Base-by-base conservation (phyloP, 2,888 invertebrate genomes). In the Apodemia zela region DNA sequence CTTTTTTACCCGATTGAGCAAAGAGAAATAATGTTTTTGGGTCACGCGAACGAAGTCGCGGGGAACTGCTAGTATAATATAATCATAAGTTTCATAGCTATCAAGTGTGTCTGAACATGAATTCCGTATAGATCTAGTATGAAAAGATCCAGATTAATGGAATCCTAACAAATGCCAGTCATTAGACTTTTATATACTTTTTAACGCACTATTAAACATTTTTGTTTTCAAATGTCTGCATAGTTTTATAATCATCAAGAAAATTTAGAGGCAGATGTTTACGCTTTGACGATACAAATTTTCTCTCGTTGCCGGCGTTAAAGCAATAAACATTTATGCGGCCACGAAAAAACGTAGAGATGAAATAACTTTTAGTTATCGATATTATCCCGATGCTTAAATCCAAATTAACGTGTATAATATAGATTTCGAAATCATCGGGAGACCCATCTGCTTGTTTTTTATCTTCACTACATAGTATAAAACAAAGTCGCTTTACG, bases 271-370 rank as follows among this genome's bases (percentile, higher is more conserved):
- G 25, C 51, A 51, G 51, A 51, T 51, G 51, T 51, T 51, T 51
- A 60, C 25, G 21, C n/a, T 60, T 17, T 38, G 60, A 60, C 60
- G 60, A 60, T 38, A 60, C 38, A 38, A 60, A 45, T n/a, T 60
- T 25, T 38, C 59, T 25, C 21, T 60, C 60, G 60, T 42, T 60
- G 42, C 60, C n/a, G 42, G 25, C 11, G 18, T 15, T 51, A 21
- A 4, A 51, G 21, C 51, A 51, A 49, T 49, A 49, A 49, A 49
- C 49, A 49, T 10, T 17, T 17, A n/a, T 49, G 18, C 49, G 49
- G 49, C 49, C 18, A 18, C 49, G 11, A 18, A 11, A 18, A 18
- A 18, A 49, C 49, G n/a, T 47, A n/a, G n/a, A 47, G n/a, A 47
- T n/a, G 15, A n/a, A 47, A 47, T 47, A 6, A 47, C 8, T 6